Conservation (phyloP, 2,113 vertebrate genomes). For the Cyprinodon brontotheroides region DNA sequence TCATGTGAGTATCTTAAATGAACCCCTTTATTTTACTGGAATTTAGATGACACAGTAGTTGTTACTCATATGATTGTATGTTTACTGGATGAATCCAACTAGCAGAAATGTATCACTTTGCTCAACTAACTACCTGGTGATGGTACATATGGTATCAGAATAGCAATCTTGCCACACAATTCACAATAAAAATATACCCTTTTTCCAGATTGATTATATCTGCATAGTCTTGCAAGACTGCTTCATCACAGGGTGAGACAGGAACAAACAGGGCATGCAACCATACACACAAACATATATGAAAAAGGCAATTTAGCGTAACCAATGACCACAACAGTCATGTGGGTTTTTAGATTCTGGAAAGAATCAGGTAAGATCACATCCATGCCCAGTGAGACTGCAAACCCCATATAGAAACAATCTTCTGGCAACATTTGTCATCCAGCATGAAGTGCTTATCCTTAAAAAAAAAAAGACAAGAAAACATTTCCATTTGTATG, state of each 20-base stretch:
- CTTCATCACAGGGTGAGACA: neutral
- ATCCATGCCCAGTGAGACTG: neutral
- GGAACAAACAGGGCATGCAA: neutral
- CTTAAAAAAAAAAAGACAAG: too few relatives aligned
- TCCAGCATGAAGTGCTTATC: neutral
- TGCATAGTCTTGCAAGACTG: too few relatives aligned
- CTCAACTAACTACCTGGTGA: neutral
- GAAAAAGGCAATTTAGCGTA: neutral
- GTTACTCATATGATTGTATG: neutral
- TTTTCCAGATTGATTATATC: neutral
- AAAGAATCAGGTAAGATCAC: neutral
- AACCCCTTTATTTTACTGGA: neutral
- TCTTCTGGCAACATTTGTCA: neutral
- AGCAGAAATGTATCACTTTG: neutral
- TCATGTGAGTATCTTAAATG: neutral
- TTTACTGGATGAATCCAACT: too few relatives aligned
- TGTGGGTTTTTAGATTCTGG: neutral
- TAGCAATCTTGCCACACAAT: too few relatives aligned
- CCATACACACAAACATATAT: neutral
- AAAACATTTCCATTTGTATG: neutral
- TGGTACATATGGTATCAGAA: neutral
- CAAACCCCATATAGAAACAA: neutral
- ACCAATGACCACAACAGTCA: neutral
- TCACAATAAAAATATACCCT: neutral
- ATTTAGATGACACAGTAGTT: neutral